These are phyloP conservation scores for Drosophila burlai DNA, from an alignment of 1,140 invertebrate species.

Conservation along the genomic window DNA sequence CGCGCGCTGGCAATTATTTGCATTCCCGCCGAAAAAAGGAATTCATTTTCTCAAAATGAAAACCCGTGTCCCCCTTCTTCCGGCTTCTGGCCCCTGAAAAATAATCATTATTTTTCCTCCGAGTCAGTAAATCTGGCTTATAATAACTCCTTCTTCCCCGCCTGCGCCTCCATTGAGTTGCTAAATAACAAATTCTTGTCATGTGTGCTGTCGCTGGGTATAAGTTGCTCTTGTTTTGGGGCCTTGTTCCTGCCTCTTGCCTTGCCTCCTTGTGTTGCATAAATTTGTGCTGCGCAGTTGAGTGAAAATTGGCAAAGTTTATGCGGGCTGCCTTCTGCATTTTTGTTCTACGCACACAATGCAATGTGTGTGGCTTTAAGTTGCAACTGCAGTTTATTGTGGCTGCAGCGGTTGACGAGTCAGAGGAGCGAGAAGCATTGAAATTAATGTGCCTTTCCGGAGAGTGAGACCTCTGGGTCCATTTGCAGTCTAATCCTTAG, in stretches of 20 bases:
- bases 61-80: constrained; percentile 28
- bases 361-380: constrained; percentile 54
- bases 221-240: constrained; percentile 20
- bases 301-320: constrained; percentile 80
- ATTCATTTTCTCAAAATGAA: constrained; percentile 59
- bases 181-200: constrained; percentile 60
- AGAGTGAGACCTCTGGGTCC: constrained; percentile 8
- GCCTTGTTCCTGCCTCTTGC: constrained; percentile 18
- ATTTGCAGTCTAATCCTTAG: constrained; percentile 22
- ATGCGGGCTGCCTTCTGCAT: constrained; percentile 40
- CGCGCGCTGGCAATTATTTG: constrained; percentile 68
- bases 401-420: constrained; percentile 34
- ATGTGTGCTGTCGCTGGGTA: constrained; percentile 39
- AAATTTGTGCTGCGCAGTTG: constrained; percentile 68
- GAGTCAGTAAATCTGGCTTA: constrained; percentile 36
- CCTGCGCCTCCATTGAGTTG: background rate
- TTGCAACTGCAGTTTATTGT: constrained; percentile 63
- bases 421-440: constrained; percentile 7
- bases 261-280: constrained; percentile 65
- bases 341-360: constrained; percentile 44
- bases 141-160: constrained; percentile 26
- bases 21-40: constrained; percentile 50
- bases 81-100: constrained; percentile 32
- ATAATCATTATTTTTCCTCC: constrained; percentile 27
- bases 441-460: constrained; percentile 30